Conservation (phyloP, 92 coral and sea anemone species). For the Parazoanthus swiftii region DNA sequence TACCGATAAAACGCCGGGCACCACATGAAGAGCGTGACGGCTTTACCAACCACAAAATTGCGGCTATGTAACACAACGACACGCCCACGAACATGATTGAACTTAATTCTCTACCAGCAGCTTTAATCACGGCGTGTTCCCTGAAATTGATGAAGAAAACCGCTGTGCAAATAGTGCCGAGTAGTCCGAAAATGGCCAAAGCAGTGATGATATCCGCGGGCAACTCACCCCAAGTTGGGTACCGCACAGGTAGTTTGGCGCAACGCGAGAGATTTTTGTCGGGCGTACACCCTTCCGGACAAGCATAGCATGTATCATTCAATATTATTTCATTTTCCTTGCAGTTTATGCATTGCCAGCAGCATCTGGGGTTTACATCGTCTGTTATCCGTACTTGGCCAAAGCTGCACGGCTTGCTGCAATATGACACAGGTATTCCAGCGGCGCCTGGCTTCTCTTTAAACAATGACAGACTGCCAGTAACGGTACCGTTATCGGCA, state of each 20-base stretch:
- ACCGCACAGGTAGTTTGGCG: slow-evolving; percentile 57
- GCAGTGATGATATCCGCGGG: slow-evolving; percentile 54
- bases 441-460: slow-evolving; percentile 32
- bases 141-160: slow-evolving; percentile 50
- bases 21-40: slow-evolving; percentile 65
- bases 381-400: slow-evolving; percentile 50
- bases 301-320: slow-evolving; percentile 67
- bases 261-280: slow-evolving; percentile 54
- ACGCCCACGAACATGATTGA: slow-evolving; percentile 68
- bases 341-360: slow-evolving; percentile 80
- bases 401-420: slow-evolving; percentile 64
- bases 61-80: slow-evolving; percentile 57
- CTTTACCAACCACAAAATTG: slow-evolving; percentile 57
- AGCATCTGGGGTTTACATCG: slow-evolving; percentile 56
- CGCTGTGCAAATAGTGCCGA: slow-evolving; percentile 55
- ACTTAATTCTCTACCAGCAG: slow-evolving; percentile 76
- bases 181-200: slow-evolving; percentile 51
- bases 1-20: slow-evolving; percentile 58
- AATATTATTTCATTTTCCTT: slow-evolving; percentile 46
- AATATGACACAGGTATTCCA: slow-evolving; percentile 62
- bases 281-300: slow-evolving; percentile 67
- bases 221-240: slow-evolving; percentile 59
- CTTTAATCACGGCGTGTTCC: slow-evolving; percentile 67
- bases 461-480: slow-evolving; percentile 45
- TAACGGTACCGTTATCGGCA: slow-evolving; percentile 45